These are phyloP conservation scores for Sinocyclocheilus maitianheensis DNA, from an alignment of 2,113 vertebrate genomes.

Conservation along the genomic window DNA sequence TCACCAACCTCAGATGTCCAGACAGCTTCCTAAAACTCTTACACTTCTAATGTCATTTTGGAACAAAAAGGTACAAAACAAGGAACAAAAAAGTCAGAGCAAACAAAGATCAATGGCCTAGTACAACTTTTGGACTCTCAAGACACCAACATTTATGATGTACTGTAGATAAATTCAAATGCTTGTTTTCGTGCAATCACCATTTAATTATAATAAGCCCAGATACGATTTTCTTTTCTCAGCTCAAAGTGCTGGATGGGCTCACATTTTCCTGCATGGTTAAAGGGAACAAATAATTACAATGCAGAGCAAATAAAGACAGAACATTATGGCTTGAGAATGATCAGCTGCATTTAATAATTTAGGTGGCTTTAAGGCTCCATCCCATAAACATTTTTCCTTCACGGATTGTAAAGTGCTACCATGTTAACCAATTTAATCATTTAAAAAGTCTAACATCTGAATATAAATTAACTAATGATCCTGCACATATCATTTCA, in stretches of 20 bases:
- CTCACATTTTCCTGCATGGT: neutral
- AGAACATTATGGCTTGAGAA: conserved; percentile 37
- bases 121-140: neutral
- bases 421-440: conserved; percentile 36
- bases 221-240: conserved; percentile 5
- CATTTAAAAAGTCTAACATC: conserved; percentile 20
- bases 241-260: neutral
- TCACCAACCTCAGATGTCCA: conserved; percentile 37
- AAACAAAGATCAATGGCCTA: neutral
- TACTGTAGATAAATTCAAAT: no score
- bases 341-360: conserved; percentile 6
- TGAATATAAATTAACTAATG: conserved; percentile 35
- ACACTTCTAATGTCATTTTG: conserved; percentile 31
- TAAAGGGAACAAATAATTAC: conserved; percentile 24
- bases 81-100: neutral
- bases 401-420: conserved; percentile 45
- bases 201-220: neutral
- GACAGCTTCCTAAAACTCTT: conserved; percentile 24
- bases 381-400: conserved; percentile 15
- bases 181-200: neutral
- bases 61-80: conserved; percentile 18
- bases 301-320: conserved; percentile 14
- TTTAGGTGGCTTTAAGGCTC: conserved; percentile 35
- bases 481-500: conserved; percentile 24
- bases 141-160: neutral